These are phyloP conservation scores for Lamprotornis superbus DNA, from an alignment of 2,113 vertebrate genomes.

Conservation along the genomic window DNA sequence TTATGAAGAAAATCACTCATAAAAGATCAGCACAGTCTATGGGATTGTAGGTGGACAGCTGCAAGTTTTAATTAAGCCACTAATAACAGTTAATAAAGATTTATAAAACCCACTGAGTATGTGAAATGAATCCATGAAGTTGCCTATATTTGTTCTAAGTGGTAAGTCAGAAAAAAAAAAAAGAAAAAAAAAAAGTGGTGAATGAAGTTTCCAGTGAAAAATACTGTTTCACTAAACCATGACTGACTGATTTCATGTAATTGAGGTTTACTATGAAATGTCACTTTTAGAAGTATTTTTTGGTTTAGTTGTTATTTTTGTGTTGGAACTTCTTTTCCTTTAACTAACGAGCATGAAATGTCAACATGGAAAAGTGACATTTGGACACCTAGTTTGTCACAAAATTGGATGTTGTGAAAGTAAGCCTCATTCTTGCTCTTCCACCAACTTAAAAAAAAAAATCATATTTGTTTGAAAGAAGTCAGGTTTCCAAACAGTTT, in stretches of 20 bases:
- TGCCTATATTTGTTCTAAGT: neutral
- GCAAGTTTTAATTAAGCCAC: neutral
- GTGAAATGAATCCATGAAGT: neutral
- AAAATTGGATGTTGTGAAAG: neutral
- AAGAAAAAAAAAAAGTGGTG: neutral
- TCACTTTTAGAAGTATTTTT: neutral
- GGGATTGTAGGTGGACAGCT: neutral
- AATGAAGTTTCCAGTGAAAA: neutral
- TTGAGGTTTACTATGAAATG: neutral
- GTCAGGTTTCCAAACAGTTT: neutral
- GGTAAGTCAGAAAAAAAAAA: neutral
- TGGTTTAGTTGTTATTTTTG: neutral
- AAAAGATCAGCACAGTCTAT: neutral
- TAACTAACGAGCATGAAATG: neutral
- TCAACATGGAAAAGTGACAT: neutral
- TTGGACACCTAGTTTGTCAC: neutral
- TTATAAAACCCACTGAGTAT: neutral
- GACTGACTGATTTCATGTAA: neutral
- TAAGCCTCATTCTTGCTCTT: neutral
- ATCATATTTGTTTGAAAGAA: neutral
- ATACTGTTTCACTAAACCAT: neutral
- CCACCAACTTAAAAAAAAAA: neutral
- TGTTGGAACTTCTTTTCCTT: neutral
- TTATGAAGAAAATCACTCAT: neutral
- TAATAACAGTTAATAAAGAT: neutral